Evolutionary conservation across 2,888 invertebrate species (phyloP).

Genomic region (Brassicogethes aeneus): DNA sequence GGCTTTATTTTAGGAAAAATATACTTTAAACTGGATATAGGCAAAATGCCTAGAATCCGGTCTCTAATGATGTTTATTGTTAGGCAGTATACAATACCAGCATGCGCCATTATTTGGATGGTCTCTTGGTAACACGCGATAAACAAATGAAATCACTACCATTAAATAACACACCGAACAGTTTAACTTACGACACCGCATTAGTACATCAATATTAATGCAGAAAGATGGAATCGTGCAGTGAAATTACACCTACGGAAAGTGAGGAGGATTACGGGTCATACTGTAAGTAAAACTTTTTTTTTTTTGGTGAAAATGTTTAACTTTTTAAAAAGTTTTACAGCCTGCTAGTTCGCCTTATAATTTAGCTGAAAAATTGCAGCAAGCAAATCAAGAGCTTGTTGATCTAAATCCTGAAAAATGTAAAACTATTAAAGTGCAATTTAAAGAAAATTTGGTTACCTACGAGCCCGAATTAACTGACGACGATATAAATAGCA

Average conservation of each 20-base stretch:
- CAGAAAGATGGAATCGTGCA: slow-evolving; percentile 19
- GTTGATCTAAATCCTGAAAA: slow-evolving; percentile 29
- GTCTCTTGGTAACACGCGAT: no score
- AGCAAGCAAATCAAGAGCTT: slow-evolving; percentile 45
- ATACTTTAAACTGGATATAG: no score
- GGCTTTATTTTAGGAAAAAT: no score
- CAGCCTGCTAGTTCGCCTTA: slow-evolving; percentile 46
- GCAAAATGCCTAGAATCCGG: no score
- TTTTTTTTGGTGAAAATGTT: not conserved
- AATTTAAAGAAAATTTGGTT: slow-evolving; percentile 43
- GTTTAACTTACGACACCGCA: no score
- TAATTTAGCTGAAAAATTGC: slow-evolving; percentile 46
- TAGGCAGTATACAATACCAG: no score
- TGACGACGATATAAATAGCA: slow-evolving; percentile 37
- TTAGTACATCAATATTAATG: no score
- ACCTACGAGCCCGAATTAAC: slow-evolving; percentile 43
- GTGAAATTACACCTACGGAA: slow-evolving; percentile 6
- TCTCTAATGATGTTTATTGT: no score
- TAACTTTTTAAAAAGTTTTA: slow-evolving; percentile 34
- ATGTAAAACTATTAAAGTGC: slow-evolving; percentile 37
- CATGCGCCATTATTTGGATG: no score
- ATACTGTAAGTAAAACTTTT: slow-evolving; percentile 18
- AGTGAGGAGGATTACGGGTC: slow-evolving; percentile 21
- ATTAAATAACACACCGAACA: no score
- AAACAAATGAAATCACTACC: no score